Conservation (phyloP, 1,140 invertebrate genomes). For the Lasioglossum baleicum region DNA sequence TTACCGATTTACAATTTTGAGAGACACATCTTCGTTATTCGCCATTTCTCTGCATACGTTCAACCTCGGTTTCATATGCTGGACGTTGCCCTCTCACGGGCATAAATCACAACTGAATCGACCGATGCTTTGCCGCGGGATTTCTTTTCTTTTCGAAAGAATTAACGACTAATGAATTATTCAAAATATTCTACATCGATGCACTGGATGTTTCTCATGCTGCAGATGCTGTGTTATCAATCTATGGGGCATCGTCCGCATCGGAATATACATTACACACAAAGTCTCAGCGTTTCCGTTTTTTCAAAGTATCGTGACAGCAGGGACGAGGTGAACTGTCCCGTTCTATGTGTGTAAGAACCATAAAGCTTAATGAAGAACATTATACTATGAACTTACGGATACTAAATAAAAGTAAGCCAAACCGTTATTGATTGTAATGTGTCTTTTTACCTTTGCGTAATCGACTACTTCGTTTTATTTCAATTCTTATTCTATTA, state of each 20-base stretch:
- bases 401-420: constrained; percentile 80
- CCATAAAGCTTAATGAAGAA: constrained; percentile 80
- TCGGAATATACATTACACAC: constrained; percentile 59
- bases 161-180: too few species aligned
- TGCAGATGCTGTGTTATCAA: constrained; percentile 18
- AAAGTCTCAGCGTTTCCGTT: constrained; percentile 65
- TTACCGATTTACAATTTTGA: constrained; percentile 66
- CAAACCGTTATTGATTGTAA: constrained; percentile 73
- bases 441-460: not conserved
- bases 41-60: constrained; percentile 65
- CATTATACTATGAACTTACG: constrained; percentile 80
- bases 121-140: constrained; percentile 14
- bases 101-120: too few species aligned
- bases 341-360: constrained; percentile 79
- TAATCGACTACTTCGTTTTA: too few species aligned
- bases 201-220: too few species aligned
- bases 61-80: constrained; percentile 62
- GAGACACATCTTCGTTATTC: constrained; percentile 65
- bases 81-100: constrained; percentile 22
- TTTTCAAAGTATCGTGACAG: constrained; percentile 72
- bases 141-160: not conserved
- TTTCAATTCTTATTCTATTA: too few species aligned
- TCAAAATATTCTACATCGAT: constrained; percentile 18
- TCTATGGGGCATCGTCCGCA: constrained; percentile 41
- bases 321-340: constrained; percentile 67